Evolutionary conservation across 2,113 vertebrate species (phyloP), one percentile per base, ranked within the genome.

Genomic region (Donacobius atricapilla): DNA sequence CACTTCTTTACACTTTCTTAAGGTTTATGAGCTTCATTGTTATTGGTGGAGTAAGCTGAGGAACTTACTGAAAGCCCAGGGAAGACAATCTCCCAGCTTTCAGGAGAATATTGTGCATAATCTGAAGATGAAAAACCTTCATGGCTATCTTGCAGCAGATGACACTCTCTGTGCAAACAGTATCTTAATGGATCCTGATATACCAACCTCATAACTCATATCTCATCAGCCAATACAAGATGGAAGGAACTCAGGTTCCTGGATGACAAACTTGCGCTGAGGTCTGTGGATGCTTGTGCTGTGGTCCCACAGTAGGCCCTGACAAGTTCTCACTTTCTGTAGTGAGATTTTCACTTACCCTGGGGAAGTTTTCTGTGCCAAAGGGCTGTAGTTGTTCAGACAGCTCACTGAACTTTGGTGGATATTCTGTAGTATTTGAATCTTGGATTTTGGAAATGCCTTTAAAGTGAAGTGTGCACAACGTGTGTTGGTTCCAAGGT

Each of bases 381-480:
- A 39, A 56, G 44, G 25, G 30, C 21, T 7, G 2, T 50, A 75
- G 51, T 11, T 63, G 23, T 89, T 83, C 27, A 65, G 4, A 53
- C 22, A 75, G 42, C 6, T 87, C 37, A 22, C 3, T 47, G 15
- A 88, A 64, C 44, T 35, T 88, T 19, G 53, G 27, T 76, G 71
- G 40, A 23, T 65, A 9, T 73, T 76, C 63, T 73, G 54, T 89
- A 70, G 12, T 58, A 44, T 20, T 17, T 2, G 2, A 31, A 3
- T 83, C 16, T 50, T 50, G 23, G 12, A 16, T 50, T 45, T 13
- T 65, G 16, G 48, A 63, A 77, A 33, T 39, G 9, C 45, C 22
- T 69, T 85, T 71, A 31, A 60, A 76, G 15, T 0, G 0, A 56
- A 48, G 11, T 25, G 5, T 81, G 24, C 16, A 22, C 24, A 73